Conservation (phyloP, 2,113 vertebrate species). For the Piliocolobus tephrosceles region DNA sequence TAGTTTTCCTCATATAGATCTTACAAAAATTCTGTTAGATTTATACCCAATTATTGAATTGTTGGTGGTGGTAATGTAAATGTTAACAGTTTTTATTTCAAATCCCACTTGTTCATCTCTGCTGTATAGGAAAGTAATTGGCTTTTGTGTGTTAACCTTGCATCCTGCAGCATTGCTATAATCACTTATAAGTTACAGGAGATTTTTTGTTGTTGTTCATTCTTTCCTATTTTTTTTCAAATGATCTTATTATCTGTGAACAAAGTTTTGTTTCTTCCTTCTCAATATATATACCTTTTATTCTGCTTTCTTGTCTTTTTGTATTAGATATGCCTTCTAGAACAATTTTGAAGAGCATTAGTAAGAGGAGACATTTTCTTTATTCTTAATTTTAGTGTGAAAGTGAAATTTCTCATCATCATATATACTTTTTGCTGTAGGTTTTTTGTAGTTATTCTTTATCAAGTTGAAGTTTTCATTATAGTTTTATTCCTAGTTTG, state of each 20-base stretch:
- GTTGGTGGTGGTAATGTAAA: background rate
- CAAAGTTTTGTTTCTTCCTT: background rate
- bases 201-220: background rate
- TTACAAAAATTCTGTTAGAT: background rate
- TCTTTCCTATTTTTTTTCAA: background rate
- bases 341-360: background rate
- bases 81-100: background rate
- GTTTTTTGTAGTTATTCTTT: background rate
- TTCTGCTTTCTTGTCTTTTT: background rate
- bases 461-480: background rate
- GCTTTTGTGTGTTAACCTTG: background rate
- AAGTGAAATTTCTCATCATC: background rate
- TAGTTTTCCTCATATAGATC: background rate
- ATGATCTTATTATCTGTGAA: background rate
- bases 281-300: background rate
- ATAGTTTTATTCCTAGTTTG: background rate
- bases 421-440: background rate
- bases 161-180: background rate
- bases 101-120: background rate
- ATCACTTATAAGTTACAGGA: background rate
- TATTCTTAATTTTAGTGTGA: background rate
- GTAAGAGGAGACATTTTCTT: background rate
- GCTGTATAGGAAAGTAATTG: background rate
- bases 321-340: background rate
- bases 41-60: background rate